Evolutionary conservation across 2,888 invertebrate genomes (phyloP).

Genomic region (Stramonita haemastoma): DNA sequence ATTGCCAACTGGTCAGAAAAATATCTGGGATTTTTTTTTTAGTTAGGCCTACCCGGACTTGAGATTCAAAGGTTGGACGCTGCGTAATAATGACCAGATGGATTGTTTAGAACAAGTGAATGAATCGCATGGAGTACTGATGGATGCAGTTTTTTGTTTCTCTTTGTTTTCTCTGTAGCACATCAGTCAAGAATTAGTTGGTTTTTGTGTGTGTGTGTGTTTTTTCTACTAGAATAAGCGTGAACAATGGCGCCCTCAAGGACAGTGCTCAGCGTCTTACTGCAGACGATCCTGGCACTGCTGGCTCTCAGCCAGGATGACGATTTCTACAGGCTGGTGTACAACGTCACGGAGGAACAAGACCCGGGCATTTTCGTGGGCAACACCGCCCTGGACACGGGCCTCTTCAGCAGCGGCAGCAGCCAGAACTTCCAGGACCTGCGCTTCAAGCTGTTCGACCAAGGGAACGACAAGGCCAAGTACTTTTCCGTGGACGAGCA

Average conservation of each 20-base stretch:
- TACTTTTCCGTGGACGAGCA: conserved; percentile 59
- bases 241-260: not conserved
- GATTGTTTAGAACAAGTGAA: no score
- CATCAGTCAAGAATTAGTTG: no score
- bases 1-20: no score
- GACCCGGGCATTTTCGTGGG: conserved; percentile 53
- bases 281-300: not conserved
- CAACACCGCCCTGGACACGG: conserved; percentile 64
- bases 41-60: no score
- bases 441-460: conserved; percentile 63
- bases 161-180: no score
- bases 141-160: no score
- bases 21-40: no score
- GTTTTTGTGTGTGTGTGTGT: no score
- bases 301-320: not conserved
- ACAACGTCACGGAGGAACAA: conserved; percentile 49
- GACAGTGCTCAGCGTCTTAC: not conserved
- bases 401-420: conserved; percentile 58
- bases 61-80: no score
- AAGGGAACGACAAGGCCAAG: conserved; percentile 61
- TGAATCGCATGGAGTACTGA: no score
- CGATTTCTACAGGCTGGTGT: conserved; percentile 38
- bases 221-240: no score
- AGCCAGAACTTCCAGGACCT: conserved; percentile 59
- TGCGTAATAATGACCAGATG: no score